Conservation (phyloP, 2,888 invertebrate species). For the Megaustenia siamemsis region DNA sequence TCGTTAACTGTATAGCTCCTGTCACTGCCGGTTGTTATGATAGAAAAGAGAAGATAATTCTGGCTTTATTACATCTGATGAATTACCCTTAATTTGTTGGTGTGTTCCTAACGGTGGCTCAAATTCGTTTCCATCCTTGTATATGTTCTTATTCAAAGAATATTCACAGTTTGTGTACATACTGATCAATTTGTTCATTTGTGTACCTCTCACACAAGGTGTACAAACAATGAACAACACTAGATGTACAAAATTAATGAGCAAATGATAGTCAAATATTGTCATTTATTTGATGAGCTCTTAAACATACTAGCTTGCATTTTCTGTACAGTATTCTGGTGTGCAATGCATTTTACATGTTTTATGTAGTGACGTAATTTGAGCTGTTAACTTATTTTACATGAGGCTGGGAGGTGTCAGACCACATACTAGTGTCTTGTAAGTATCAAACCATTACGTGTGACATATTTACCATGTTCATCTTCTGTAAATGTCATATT, state of each 20-base stretch:
- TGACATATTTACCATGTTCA: slow-evolving; percentile 5
- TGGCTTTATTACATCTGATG: not conserved
- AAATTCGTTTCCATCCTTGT: not conserved
- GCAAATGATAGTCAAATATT: not conserved
- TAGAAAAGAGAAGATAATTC: not conserved
- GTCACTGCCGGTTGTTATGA: no score
- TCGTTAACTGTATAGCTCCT: not conserved
- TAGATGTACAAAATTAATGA: not conserved
- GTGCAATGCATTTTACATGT: slow-evolving; percentile 22
- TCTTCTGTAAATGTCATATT: slow-evolving; percentile 1
- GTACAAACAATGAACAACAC: no score
- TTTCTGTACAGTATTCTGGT: slow-evolving; percentile 16
- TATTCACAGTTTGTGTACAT: not conserved
- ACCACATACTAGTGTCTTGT: not conserved
- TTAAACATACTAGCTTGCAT: not conserved
- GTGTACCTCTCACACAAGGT: not conserved
- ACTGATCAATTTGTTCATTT: not conserved
- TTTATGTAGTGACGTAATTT: not conserved
- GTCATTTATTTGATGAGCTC: not conserved
- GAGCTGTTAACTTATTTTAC: not conserved
- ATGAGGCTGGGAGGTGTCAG: not conserved
- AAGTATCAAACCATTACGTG: not conserved
- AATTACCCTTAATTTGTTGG: not conserved
- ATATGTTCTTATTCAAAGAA: not conserved
- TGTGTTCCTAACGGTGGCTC: not conserved